A percentile compares a stretch with the other conserved stretches of the same genome.
Evolutionary conservation across 2,888 invertebrate species (phyloP).

Genomic region (Trachelus tabidus): DNA sequence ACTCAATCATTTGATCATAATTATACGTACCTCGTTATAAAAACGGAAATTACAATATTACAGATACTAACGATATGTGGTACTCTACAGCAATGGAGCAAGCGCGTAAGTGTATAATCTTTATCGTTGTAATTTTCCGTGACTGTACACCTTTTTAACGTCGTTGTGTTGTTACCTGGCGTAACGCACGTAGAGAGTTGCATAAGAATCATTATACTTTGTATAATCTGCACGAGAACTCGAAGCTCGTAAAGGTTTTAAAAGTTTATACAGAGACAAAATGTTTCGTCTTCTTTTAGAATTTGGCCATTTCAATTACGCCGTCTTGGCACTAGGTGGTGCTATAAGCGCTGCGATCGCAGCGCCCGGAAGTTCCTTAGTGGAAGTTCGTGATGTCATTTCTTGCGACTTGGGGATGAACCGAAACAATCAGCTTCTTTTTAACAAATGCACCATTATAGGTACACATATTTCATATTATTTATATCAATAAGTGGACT

Average conservation of each 20-base stretch:
- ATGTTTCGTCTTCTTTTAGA: background rate
- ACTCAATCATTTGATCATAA: background rate
- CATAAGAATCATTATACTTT: background rate
- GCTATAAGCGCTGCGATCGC: slow-evolving; percentile 5
- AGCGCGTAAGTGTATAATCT: background rate
- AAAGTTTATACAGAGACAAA: background rate
- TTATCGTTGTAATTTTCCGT: background rate
- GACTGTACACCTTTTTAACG: background rate
- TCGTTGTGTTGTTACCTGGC: background rate
- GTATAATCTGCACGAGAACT: background rate
- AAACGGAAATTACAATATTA: background rate
- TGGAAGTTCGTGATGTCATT: background rate
- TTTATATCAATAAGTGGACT: background rate
- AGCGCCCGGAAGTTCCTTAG: slow-evolving; percentile 5
- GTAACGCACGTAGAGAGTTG: background rate
- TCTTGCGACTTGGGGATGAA: slow-evolving; percentile 7
- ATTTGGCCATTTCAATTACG: background rate
- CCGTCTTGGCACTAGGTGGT: slow-evolving; percentile 6
- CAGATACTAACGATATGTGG: background rate
- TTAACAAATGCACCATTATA: slow-evolving; percentile 1
- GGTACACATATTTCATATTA: slow-evolving; percentile 2
- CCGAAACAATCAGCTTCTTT: slow-evolving; percentile 1
- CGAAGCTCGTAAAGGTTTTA: background rate
- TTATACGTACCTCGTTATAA: background rate
- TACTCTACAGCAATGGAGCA: background rate